Conservation (phyloP, 2,797 vertebrate genomes). For the Sphenodon punctatus region DNA sequence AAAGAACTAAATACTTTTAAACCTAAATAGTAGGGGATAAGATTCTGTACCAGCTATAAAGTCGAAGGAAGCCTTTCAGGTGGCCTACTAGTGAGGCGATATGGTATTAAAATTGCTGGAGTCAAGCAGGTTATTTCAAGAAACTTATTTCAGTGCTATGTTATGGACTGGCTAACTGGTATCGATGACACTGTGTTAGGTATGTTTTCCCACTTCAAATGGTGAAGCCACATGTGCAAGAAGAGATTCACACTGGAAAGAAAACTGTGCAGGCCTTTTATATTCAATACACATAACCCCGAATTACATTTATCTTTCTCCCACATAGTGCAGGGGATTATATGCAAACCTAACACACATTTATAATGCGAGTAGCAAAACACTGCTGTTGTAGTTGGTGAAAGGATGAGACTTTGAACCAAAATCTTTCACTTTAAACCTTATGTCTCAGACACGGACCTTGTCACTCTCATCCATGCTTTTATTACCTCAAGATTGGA, state of each 20-base stretch:
- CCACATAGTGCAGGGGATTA: not conserved
- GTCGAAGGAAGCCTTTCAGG: not conserved
- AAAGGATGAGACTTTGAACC: not conserved
- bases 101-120: not conserved
- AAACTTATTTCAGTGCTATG: not conserved
- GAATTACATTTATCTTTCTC: not conserved
- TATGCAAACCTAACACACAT: not conserved
- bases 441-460: no score
- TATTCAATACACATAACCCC: rapidly evolving
- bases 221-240: rapidly evolving
- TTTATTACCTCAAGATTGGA: no score
- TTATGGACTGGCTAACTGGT: not conserved
- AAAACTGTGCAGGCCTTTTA: not conserved
- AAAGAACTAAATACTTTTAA: not conserved
- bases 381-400: not conserved
- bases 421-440: not conserved
- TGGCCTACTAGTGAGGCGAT: not conserved
- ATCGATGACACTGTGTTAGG: not conserved
- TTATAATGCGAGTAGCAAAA: not conserved
- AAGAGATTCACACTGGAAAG: not conserved
- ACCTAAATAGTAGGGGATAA: not conserved
- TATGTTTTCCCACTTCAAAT: not conserved
- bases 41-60: not conserved
- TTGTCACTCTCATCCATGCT: no score
- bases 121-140: not conserved